Conservation (phyloP, 2,888 invertebrate genomes). For the Uloborus plumipes region DNA sequence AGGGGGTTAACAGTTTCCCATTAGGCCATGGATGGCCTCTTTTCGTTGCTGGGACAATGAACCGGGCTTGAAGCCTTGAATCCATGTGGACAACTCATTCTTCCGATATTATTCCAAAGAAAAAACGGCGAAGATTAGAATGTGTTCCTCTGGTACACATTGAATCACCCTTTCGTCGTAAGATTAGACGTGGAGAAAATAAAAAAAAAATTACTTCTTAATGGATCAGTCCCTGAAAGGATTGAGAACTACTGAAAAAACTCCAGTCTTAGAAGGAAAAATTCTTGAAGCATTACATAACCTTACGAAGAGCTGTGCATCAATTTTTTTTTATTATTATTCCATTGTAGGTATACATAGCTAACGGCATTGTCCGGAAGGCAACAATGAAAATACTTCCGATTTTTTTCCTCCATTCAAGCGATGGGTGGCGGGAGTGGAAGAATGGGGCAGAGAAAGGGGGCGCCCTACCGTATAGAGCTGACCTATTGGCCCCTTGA, state of each 20-base stretch:
- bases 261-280: too few species aligned
- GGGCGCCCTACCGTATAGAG: slow-evolving; percentile 31
- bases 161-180: too few species aligned
- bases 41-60: slow-evolving; percentile 36
- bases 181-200: too few species aligned
- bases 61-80: slow-evolving; percentile 44
- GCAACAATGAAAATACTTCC: slow-evolving; percentile 42
- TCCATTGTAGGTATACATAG: too few species aligned
- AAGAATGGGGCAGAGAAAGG: slow-evolving; percentile 14
- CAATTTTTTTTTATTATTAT: too few species aligned
- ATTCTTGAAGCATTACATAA: slow-evolving; percentile 2
- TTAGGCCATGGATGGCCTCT: slow-evolving; percentile 32
- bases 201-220: too few species aligned
- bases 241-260: too few species aligned
- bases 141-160: too few species aligned
- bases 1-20: slow-evolving; percentile 54
- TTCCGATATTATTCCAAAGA: too few species aligned
- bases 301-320: background rate
- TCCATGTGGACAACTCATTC: too few species aligned
- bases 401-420: slow-evolving; percentile 36
- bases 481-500: slow-evolving; percentile 60
- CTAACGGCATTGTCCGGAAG: slow-evolving; percentile 20
- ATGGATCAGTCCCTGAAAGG: too few species aligned
- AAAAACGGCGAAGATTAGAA: too few species aligned
- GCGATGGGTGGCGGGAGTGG: slow-evolving; percentile 20